Percentiles rank a stretch among this genome's conserved stretches.
phyloP scores from a whole-genome alignment of 1,140 invertebrate species.

The Drosophila teissieri region DNA sequence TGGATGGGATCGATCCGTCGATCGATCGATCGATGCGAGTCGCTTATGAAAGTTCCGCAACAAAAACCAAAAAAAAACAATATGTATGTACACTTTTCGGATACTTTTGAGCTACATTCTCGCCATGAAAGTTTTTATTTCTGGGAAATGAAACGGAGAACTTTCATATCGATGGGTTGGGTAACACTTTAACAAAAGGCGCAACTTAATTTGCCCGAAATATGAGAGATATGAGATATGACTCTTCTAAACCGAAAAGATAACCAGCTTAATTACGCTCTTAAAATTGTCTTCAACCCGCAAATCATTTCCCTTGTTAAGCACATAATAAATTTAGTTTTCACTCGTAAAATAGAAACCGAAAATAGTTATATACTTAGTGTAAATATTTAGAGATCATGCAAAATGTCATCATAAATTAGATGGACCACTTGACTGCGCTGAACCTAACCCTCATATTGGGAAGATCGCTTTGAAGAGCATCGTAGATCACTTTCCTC shows the following conservation, averaged over 20 bases:
- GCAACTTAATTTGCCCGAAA: background rate
- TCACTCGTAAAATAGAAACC: background rate
- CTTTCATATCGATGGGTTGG: slow-evolving; percentile 20
- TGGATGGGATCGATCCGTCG: slow-evolving; percentile 4
- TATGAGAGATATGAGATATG: background rate
- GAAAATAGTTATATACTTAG: background rate
- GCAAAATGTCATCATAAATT: slow-evolving; percentile 2
- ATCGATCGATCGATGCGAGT: slow-evolving; percentile 13
- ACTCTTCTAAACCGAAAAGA: background rate
- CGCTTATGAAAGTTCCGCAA: slow-evolving; percentile 40
- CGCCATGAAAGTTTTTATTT: slow-evolving; percentile 42
- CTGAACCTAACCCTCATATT: slow-evolving; percentile 9
- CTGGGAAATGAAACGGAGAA: slow-evolving; percentile 6
- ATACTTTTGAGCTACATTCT: slow-evolving; percentile 41
- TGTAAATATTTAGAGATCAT: slow-evolving; percentile 4
- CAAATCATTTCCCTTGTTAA: background rate
- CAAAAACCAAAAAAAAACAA: slow-evolving; percentile 3
- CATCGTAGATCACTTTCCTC: slow-evolving; percentile 27
- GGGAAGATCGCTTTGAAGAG: slow-evolving; percentile 5
- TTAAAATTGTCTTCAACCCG: too few species aligned
- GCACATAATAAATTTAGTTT: background rate
- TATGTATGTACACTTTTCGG: slow-evolving; percentile 10
- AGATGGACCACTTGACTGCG: slow-evolving; percentile 3
- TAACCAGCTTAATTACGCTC: background rate
- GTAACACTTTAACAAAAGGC: background rate